Conservation (phyloP, 2,113 vertebrate species). For the Eupsittula cactorum region DNA sequence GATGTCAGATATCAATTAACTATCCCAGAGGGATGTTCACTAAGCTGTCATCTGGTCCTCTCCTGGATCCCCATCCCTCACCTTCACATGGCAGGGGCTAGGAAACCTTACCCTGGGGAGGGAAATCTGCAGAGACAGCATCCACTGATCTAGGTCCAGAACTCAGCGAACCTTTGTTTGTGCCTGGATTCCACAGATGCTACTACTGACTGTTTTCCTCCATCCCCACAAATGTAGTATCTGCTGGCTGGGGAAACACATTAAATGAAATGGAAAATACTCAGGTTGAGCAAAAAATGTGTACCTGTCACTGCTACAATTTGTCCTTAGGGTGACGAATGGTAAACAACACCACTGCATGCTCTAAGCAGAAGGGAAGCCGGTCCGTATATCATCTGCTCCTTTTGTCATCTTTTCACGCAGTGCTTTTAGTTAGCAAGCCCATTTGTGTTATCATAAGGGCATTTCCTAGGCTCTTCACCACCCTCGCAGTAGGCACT, state of each 20-base stretch:
- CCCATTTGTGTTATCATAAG: background rate
- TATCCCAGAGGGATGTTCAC: background rate
- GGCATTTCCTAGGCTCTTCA: background rate
- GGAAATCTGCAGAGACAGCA: background rate
- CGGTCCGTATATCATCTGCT: background rate
- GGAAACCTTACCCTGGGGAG: background rate
- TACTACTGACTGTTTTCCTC: background rate
- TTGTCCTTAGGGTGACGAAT: background rate
- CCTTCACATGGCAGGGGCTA: background rate
- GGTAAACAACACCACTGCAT: background rate
- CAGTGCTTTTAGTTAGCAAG: background rate
- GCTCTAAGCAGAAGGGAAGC: background rate
- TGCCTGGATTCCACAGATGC: background rate
- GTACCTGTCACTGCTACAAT: background rate
- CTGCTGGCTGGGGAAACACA: background rate
- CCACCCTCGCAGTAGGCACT: background rate
- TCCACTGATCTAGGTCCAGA: background rate
- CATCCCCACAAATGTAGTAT: background rate
- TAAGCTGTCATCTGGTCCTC: background rate
- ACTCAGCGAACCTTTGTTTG: background rate
- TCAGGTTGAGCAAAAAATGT: background rate
- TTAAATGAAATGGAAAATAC: background rate
- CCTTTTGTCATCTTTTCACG: background rate
- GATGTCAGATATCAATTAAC: accelerated
- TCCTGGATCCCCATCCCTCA: background rate